A percentile compares a stretch with the other conserved stretches of the same genome.
phyloP scores from a whole-genome alignment of 2,797 vertebrate genomes.

The Spea hammondii region DNA sequence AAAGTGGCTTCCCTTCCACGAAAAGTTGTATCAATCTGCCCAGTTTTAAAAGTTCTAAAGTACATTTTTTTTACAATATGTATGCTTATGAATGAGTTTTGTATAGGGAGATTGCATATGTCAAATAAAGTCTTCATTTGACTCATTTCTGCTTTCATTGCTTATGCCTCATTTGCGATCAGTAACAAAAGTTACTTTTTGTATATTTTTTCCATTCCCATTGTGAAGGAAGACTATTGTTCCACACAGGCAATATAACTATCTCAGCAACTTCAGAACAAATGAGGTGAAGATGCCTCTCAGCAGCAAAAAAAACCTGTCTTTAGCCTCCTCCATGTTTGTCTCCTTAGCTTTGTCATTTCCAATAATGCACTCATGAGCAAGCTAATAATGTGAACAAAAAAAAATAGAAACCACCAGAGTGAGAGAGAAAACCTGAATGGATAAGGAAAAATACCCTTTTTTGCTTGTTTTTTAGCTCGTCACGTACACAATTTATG shows the following conservation, averaged over 20 bases:
- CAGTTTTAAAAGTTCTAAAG: too few relatives aligned
- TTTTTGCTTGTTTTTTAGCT: constrained; percentile 87
- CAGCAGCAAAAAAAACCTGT: constrained; percentile 68
- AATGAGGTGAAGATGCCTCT: constrained; percentile 78
- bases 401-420: constrained; percentile 81
- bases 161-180: constrained; percentile 88
- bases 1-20: too few relatives aligned
- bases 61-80: too few relatives aligned
- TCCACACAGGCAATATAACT: constrained; percentile 82
- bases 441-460: constrained; percentile 83
- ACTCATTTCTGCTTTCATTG: constrained; percentile 85
- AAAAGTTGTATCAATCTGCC: too few relatives aligned
- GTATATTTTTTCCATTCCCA: constrained; percentile 83
- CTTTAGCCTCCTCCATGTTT: constrained; percentile 67
- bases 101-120: too few relatives aligned
- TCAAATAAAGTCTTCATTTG: neutral
- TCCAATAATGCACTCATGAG: constrained; percentile 85
- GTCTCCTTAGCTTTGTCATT: constrained; percentile 72
- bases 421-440: constrained; percentile 68
- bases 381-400: constrained; percentile 88
- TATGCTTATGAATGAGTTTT: too few relatives aligned
- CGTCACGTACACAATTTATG: constrained; percentile 93
- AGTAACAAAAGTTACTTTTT: constrained; percentile 93
- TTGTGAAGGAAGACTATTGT: constrained; percentile 78
- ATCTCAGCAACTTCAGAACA: constrained; percentile 83